Percentiles rank a stretch among this genome's conserved stretches.
phyloP scores from a whole-genome alignment of 1,140 invertebrate species.

The Neodiprion virginianus region DNA sequence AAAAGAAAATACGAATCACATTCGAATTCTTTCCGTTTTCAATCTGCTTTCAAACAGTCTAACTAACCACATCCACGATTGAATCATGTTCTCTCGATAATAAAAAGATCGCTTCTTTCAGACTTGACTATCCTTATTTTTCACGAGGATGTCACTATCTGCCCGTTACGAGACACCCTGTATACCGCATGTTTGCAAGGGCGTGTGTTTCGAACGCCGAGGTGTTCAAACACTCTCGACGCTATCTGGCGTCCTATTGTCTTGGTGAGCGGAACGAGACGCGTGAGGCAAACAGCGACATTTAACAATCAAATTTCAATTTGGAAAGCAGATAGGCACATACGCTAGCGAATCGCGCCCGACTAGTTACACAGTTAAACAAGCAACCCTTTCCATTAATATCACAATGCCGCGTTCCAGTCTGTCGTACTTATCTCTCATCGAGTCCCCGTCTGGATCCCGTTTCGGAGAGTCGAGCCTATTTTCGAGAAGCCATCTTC shows the following conservation, averaged over 20 bases:
- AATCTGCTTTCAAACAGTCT: too few relatives aligned
- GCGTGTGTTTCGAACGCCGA: neutral
- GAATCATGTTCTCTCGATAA: too few relatives aligned
- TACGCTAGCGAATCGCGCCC: slow-evolving; percentile 40
- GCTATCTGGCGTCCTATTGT: neutral
- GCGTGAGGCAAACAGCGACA: slow-evolving; percentile 32
- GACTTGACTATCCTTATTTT: neutral
- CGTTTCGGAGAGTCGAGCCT: slow-evolving; percentile 23
- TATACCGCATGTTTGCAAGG: too few relatives aligned
- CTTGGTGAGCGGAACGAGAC: slow-evolving; percentile 34
- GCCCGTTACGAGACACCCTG: too few relatives aligned
- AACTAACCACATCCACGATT: too few relatives aligned
- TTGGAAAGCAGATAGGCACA: slow-evolving; percentile 37
- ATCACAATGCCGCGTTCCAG: slow-evolving; percentile 50
- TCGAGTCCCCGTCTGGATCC: slow-evolving; percentile 31
- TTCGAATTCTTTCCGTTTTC: too few relatives aligned
- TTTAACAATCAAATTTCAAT: slow-evolving; percentile 59
- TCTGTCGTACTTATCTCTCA: slow-evolving; percentile 49
- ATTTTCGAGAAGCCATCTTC: too few relatives aligned
- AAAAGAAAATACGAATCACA: too few relatives aligned
- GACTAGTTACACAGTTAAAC: slow-evolving; percentile 47
- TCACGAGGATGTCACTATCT: neutral
- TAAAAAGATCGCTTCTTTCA: too few relatives aligned
- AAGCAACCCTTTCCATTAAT: slow-evolving; percentile 59
- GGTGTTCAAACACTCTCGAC: neutral